These are phyloP conservation scores for Triplophysa dalaica DNA, from an alignment of 2,113 vertebrate genomes.

Conservation along the genomic window DNA sequence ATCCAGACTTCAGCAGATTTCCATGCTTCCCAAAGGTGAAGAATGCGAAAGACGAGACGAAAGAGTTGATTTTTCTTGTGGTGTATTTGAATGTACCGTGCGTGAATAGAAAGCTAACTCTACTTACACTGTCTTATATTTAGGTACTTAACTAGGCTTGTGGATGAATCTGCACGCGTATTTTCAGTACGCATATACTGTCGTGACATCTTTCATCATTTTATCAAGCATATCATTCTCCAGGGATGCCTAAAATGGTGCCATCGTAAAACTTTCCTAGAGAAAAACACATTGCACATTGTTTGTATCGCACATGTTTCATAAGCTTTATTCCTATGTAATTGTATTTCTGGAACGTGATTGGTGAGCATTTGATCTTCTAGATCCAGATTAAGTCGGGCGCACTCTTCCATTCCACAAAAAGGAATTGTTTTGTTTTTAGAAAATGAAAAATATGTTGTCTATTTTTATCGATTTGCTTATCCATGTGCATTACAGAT, in stretches of 20 bases:
- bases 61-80: too few relatives aligned
- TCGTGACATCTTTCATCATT: constrained; percentile 20
- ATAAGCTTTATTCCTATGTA: constrained; percentile 42
- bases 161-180: constrained; percentile 4
- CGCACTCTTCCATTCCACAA: background rate
- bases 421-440: constrained; percentile 21
- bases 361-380: background rate
- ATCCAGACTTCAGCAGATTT: constrained; percentile 14
- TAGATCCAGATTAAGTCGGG: background rate
- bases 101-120: constrained; percentile 4
- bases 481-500: background rate
- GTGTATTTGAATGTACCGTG: background rate
- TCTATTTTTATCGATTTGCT: background rate
- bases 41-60: too few relatives aligned
- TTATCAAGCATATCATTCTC: constrained; percentile 23
- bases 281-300: constrained; percentile 43
- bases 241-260: constrained; percentile 37
- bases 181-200: constrained; percentile 16
- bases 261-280: constrained; percentile 33
- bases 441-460: background rate
- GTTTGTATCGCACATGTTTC: constrained; percentile 34
- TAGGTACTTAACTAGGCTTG: constrained; percentile 30
- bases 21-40: background rate
- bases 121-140: constrained; percentile 17
- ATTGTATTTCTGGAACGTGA: background rate